Base-by-base conservation (phyloP, 2,888 invertebrate genomes). In the Stictocephala bisonia region DNA sequence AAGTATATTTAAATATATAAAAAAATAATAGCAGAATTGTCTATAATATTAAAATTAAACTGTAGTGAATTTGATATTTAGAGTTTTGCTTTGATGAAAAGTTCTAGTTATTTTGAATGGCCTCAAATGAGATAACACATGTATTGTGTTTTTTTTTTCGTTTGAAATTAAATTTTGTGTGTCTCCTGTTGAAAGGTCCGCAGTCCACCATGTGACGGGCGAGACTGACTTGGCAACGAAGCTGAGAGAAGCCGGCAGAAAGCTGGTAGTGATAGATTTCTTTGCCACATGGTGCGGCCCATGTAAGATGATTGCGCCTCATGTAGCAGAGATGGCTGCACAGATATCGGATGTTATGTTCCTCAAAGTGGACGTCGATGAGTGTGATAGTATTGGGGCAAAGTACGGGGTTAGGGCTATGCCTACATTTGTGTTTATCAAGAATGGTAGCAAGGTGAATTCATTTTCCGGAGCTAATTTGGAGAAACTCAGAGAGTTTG, bases 241-340 rank as follows among this genome's bases (percentile, higher is more conserved):
- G 27, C 22, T 64, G 44, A 4, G 15, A 40, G 27, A 2, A 35
- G 64, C 44, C 9, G 64, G 64, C 20, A 44, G 44, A n/a, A 92
- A 91, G 82, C 86, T 96, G 82, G 93, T 96, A 64, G 90, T 96
- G 64, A 90, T 96, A 76, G 96, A 96, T 85, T 96, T 96, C 85
- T 93, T 90, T 86, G 96, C 96, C 69, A 91, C 91, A 74, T 96
- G 96, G 96, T 96, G 96, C 83, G 95, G 95, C 0, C 96, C 96
- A 22, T 96, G 96, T 88, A 94, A 93, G 85, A 88, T 90, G 87
- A 96, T 96, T 83, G 90, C 91, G 2, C 96, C 95, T 50, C 90
- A 91, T 80, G 85, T 95, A 41, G 92, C 92, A 1, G 1, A 44
- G 15, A 41, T 64, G 64, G 64, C 64, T 2, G 64, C 64, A 22